Base-by-base conservation (phyloP, 2,888 invertebrate species). In the Drosophila atripex region DNA sequence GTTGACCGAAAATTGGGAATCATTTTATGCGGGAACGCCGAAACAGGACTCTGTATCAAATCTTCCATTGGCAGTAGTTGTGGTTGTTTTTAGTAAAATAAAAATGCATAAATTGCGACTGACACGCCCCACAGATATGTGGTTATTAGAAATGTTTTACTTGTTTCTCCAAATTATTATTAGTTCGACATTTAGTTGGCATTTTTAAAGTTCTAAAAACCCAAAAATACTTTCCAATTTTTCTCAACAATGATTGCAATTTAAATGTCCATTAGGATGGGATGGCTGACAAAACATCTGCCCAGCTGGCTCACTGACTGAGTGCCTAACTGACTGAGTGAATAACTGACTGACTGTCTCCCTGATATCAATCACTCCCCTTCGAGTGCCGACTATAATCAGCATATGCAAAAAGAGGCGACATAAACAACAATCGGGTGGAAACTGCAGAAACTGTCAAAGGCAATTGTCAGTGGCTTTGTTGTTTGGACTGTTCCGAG, bases 381-480 rank as follows among this genome's bases (percentile, higher is more conserved):
- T 50, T 53, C 39, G 39, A 18, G 49, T n/a, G 21, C 14, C 16
- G 6, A 38, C 12, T n/a, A 43, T 49, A 63, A 68, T 54, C 80
- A 69, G 70, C 82, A 83, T 86, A 83, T 83, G 88, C 88, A 88
- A 88, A 83, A 85, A 49, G 60, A 55, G 63, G 64, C 65, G 76
- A 73, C 68, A 68, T 64, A 68, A 73, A 75, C 86, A 83, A 76
- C 71, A 77, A 86, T 86, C 69, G 84, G 53, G 47, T 18, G 50
- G 49, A 63, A 88, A 84, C 82, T 73, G 80, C 80, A 73, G 75
- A 84, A 88, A 77, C 88, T 88, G 88, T 88, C 84, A 88, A 76
- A 69, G 75, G 82, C 82, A 80, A 88, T 84, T 88, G 87, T 86
- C 61, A 63, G 50, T 47, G 71, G 50, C 75, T 78, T 82, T 82